Evolutionary conservation across 2,113 vertebrate species (phyloP).

Genomic region (Rhinolophus sinicus): DNA sequence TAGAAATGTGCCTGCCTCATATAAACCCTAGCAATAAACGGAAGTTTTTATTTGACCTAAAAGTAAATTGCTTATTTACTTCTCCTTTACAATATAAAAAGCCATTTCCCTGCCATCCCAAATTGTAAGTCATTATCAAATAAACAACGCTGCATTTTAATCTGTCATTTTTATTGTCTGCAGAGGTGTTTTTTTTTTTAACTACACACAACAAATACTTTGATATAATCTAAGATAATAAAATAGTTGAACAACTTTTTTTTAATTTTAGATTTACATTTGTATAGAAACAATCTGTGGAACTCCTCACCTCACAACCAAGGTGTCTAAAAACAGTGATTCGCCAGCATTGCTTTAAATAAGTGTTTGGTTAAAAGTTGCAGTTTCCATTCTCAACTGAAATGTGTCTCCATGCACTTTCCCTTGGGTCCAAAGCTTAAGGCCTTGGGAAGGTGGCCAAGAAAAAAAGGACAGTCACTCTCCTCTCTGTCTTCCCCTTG

Average conservation of each 20-base stretch:
- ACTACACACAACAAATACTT: slow-evolving; percentile 87
- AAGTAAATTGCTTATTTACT: slow-evolving; percentile 62
- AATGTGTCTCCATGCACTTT: slow-evolving; percentile 77
- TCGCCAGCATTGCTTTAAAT: slow-evolving; percentile 73
- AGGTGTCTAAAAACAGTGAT: slow-evolving; percentile 73
- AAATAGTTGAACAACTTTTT: slow-evolving; percentile 88
- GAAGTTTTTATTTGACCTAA: slow-evolving; percentile 63
- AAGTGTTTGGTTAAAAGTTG: slow-evolving; percentile 75
- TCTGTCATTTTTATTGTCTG: slow-evolving; percentile 85
- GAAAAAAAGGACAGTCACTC: background rate
- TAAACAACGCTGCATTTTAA: slow-evolving; percentile 33
- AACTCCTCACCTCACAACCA: slow-evolving; percentile 77
- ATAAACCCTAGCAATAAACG: slow-evolving; percentile 53
- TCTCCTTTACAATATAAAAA: slow-evolving; percentile 47
- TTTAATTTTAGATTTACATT: slow-evolving; percentile 86
- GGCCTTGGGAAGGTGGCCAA: slow-evolving; percentile 29
- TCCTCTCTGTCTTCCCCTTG: slow-evolving; percentile 8
- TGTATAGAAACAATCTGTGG: slow-evolving; percentile 86
- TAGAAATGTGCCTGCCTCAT: slow-evolving; percentile 53
- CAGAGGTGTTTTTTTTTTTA: slow-evolving; percentile 59
- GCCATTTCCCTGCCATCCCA: background rate
- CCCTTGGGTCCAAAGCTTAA: slow-evolving; percentile 59
- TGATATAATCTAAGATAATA: slow-evolving; percentile 89
- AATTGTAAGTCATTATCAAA: slow-evolving; percentile 24
- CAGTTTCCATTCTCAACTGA: slow-evolving; percentile 76